Conservation (phyloP, 2,888 invertebrate species). For the Eudemis profundana region DNA sequence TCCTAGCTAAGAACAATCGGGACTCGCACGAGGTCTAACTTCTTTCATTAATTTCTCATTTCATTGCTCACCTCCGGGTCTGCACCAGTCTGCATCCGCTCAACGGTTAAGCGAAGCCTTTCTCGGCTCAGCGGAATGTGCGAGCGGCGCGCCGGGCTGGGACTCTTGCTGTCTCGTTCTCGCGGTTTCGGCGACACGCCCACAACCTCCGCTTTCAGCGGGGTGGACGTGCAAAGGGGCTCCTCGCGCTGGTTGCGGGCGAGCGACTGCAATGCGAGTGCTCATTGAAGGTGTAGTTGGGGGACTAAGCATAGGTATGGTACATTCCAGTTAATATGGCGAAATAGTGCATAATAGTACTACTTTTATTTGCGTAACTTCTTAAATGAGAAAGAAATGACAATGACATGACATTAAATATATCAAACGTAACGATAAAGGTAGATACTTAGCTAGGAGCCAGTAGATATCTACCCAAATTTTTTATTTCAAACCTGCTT, state of each 20-base stretch:
- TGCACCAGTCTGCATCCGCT: not conserved
- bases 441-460: no score
- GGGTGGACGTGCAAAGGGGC: conserved; percentile 75
- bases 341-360: no score
- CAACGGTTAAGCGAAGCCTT: conserved; percentile 3
- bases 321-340: no score
- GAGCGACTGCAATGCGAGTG: conserved; percentile 51
- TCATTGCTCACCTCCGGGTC: conserved; percentile 12
- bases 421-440: no score
- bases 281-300: no score
- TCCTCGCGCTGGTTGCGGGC: conserved; percentile 61
- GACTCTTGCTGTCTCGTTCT: conserved; percentile 39
- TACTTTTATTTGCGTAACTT: no score
- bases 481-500: no score
- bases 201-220: conserved; percentile 73
- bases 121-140: conserved; percentile 13
- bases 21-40: not conserved
- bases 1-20: no score
- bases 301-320: no score
- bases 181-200: conserved; percentile 72
- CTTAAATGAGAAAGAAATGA: no score
- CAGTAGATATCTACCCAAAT: no score
- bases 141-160: conserved; percentile 28
- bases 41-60: not conserved
- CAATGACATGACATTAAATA: no score